Conservation (phyloP, 92 coral and sea anemone genomes). For the Paramuricea clavata region DNA sequence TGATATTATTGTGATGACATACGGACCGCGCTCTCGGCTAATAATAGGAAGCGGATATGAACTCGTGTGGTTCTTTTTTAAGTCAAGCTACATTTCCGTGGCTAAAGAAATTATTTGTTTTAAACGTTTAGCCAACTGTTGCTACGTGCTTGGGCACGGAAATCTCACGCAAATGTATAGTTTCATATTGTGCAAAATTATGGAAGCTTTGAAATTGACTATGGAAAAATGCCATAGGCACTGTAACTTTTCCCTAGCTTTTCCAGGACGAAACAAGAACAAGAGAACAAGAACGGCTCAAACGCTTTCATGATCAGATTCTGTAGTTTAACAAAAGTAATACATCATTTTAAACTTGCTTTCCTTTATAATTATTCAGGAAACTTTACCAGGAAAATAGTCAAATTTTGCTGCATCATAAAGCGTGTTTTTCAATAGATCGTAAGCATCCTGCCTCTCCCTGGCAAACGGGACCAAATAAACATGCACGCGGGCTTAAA, state of each 20-base stretch:
- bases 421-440: too few relatives aligned
- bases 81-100: conserved; percentile 15
- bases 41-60: conserved; percentile 24
- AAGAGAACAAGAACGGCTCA: too few relatives aligned
- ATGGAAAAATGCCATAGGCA: neutral
- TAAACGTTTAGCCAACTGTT: neutral
- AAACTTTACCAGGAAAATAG: too few relatives aligned
- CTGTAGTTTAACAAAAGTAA: too few relatives aligned
- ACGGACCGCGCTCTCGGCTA: neutral
- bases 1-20: conserved; percentile 2
- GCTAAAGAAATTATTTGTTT: conserved; percentile 5
- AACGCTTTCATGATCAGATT: too few relatives aligned
- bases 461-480: too few relatives aligned
- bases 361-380: too few relatives aligned
- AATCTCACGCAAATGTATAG: neutral
- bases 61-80: neutral
- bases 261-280: too few relatives aligned
- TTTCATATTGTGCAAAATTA: neutral
- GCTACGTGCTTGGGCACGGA: neutral
- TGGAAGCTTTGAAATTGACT: neutral
- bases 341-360: too few relatives aligned
- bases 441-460: too few relatives aligned
- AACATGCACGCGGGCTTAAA: too few relatives aligned
- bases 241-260: neutral
- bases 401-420: too few relatives aligned